These are phyloP conservation scores for Acanthosepion pharaonis DNA, from an alignment of 2,888 invertebrate genomes.

Conservation along the genomic window DNA sequence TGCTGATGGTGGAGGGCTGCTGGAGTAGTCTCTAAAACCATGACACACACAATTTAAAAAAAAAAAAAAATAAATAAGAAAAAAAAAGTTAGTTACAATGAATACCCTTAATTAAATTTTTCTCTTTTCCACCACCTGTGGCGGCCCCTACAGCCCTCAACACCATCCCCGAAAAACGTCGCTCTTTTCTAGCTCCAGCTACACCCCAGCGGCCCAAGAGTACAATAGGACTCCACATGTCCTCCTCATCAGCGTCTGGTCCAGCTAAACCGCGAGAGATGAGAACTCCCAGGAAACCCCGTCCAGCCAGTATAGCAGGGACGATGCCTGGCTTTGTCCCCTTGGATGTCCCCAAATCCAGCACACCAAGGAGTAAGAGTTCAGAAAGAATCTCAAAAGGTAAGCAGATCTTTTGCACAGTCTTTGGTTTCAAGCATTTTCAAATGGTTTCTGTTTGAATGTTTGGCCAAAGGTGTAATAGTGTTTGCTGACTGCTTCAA, in stretches of 20 bases:
- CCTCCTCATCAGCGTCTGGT: conserved; percentile 50
- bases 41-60: neutral
- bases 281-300: conserved; percentile 65
- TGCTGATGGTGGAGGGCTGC: conserved; percentile 48
- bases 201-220: conserved; percentile 62
- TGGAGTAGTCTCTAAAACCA: conserved; percentile 41
- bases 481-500: neutral
- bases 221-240: conserved; percentile 57
- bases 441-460: neutral
- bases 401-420: conserved; percentile 48
- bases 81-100: conserved; percentile 15
- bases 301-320: conserved; percentile 68
- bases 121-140: conserved; percentile 49
- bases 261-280: conserved; percentile 62
- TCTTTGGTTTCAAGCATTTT: neutral
- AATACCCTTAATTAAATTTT: conserved; percentile 44
- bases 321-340: conserved; percentile 67
- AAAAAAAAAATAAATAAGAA: neutral
- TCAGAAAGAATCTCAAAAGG: conserved; percentile 63
- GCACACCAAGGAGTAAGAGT: conserved; percentile 65
- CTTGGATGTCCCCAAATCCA: conserved; percentile 57
- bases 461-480: neutral
- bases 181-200: conserved; percentile 69
- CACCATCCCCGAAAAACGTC: conserved; percentile 69
- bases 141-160: conserved; percentile 61